Conservation (phyloP, 2,113 vertebrate genomes). For the Dunckerocampus dactyliophorus region DNA sequence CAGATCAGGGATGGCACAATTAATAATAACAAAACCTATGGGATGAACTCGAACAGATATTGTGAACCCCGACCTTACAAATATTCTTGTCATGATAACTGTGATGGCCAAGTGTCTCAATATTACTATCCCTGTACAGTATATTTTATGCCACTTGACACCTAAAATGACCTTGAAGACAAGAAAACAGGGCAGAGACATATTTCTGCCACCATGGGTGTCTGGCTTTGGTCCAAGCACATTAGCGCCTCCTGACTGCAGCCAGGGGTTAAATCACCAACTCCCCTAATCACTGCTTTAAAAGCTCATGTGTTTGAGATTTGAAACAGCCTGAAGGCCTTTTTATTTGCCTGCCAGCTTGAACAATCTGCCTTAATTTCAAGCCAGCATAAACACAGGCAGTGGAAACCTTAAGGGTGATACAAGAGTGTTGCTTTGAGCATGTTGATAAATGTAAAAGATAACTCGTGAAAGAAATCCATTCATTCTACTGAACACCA, state of each 20-base stretch:
- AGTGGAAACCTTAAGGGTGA: conserved; percentile 39
- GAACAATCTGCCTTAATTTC: conserved; percentile 38
- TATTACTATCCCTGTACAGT: no score
- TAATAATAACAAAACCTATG: neutral
- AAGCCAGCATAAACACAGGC: conserved; percentile 52
- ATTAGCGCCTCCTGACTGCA: conserved; percentile 21
- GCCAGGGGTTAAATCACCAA: conserved; percentile 44
- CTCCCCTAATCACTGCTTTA: conserved; percentile 39
- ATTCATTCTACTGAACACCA: neutral
- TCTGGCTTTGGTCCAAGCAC: conserved; percentile 16
- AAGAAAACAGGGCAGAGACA: neutral
- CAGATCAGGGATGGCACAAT: conserved; percentile 1
- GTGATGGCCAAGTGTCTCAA: no score
- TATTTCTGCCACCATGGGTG: conserved; percentile 1
- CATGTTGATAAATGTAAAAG: conserved; percentile 25
- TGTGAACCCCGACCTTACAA: no score
- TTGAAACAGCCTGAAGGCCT: conserved; percentile 26
- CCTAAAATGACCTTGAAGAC: neutral
- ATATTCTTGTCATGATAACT: no score
- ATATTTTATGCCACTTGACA: no score
- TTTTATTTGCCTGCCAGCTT: conserved; percentile 25
- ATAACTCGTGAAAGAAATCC: conserved; percentile 7
- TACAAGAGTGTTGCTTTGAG: conserved; percentile 21
- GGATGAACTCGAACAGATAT: no score
- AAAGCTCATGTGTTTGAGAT: conserved; percentile 32